Conservation (phyloP, 2,113 vertebrate genomes). For the Dryoscopus gambensis region DNA sequence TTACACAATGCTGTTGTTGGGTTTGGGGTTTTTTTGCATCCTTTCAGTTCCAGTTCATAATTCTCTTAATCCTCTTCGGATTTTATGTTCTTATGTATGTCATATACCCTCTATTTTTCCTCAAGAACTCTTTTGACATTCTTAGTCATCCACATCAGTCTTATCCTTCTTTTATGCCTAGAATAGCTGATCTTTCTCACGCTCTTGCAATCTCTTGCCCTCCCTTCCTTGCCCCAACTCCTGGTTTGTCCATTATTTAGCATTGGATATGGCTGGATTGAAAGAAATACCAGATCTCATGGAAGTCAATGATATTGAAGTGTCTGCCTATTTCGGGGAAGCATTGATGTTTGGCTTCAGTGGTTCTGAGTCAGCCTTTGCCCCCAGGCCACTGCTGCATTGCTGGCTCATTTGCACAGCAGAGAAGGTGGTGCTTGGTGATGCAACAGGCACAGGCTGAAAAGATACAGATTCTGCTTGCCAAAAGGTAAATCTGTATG, state of each 20-base stretch:
- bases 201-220: neutral
- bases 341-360: conserved; percentile 51
- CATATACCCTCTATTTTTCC: conserved; percentile 8
- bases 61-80: conserved; percentile 40
- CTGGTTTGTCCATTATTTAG: conserved; percentile 9
- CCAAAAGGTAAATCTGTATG: neutral
- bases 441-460: conserved; percentile 34
- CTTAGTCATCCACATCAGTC: conserved; percentile 1
- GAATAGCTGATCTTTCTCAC: neutral
- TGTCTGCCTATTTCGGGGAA: conserved; percentile 50
- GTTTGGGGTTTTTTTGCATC: neutral
- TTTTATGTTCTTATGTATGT: conserved; percentile 14
- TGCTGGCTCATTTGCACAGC: conserved; percentile 39
- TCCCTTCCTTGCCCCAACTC: neutral
- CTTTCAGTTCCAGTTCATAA: conserved; percentile 1
- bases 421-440: conserved; percentile 25
- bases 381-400: conserved; percentile 25
- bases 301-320: conserved; percentile 48
- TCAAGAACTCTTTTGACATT: neutral
- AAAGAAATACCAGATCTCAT: conserved; percentile 37
- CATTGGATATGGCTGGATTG: neutral
- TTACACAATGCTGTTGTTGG: neutral
- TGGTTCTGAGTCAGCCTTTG: conserved; percentile 62
- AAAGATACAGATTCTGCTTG: neutral
- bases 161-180: neutral